Conservation (phyloP, 2,888 invertebrate species). For the Cantharis nigra region DNA sequence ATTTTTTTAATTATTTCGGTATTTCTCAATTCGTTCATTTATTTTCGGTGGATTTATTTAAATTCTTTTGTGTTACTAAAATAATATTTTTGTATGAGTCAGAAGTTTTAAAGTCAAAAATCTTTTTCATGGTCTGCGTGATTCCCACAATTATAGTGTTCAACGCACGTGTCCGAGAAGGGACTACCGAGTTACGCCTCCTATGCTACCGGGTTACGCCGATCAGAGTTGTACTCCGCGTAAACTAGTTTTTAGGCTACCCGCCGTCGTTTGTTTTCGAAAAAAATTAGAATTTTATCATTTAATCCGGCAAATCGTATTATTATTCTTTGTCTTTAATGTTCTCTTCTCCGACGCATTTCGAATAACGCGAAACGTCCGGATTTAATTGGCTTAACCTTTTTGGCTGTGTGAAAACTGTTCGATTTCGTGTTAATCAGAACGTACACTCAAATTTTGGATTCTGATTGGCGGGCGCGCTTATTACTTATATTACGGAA, state of each 20-base stretch:
- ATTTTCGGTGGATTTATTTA: not conserved
- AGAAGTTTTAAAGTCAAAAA: not conserved
- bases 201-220: conserved; percentile 39
- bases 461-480: not conserved
- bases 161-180: conserved; percentile 35
- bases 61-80: not conserved
- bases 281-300: conserved; percentile 3
- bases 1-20: not conserved
- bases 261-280: conserved; percentile 2
- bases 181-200: conserved; percentile 39
- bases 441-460: not conserved
- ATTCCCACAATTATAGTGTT: conserved; percentile 34
- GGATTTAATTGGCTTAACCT: not conserved
- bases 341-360: not conserved
- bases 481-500: no score
- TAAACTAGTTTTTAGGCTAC: not conserved
- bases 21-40: not conserved
- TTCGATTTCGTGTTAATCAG: not conserved
- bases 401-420: not conserved
- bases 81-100: not conserved
- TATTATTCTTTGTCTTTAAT: not conserved
- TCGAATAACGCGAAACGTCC: no score
- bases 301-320: not conserved
- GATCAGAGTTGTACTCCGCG: conserved; percentile 24
- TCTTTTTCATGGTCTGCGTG: conserved; percentile 17